Base-by-base conservation (phyloP, 2,888 invertebrate genomes). In the Gandaritis pyraliata region DNA sequence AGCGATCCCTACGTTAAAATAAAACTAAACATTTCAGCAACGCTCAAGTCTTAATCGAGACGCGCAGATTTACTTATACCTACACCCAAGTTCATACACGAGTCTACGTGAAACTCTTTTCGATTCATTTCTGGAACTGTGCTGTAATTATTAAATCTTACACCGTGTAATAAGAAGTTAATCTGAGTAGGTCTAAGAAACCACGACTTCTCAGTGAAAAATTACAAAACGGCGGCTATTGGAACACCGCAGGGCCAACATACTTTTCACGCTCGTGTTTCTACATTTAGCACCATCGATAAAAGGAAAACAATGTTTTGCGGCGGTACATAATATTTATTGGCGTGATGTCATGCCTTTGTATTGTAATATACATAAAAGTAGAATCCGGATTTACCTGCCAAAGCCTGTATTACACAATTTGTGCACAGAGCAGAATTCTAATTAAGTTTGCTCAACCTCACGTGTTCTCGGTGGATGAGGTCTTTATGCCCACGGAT, bases 301-400 rank as follows among this genome's bases (percentile, higher is more conserved):
- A 74, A 76, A 76, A 77, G 75, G 75, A 72, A 75, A 78, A 74
- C 72, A 74, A 74, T 80, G 77, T 77, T 60, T 62, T 47, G 60
- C 64, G 30, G 53, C 66, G 68, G 65, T 66, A 69, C 55, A 64
- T 58, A 68, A 67, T 70, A 72, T 72, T 72, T 72, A 71, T 72
- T 73, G 54, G 12, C 58, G 69, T 77, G 75, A 78, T 73, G 75
- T 74, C 67, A 69, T 67, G 60, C 59, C 64, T 60, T 65, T 59
- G 56, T 51, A 53, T 65, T 59, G 56, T 51, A 53, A 61, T 59
- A 62, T 53, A 57, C 61, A 64, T 69, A 67, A 63, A 64, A 55
- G 18, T 36, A 48, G 58, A 38, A 69, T 41, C 62, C 66, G 61
- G 65, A 66, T 65, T 65, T 70, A 68, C 68, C 65, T 58, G 12